Conservation (phyloP, 2,797 vertebrate genomes). For the Chanos chanos region DNA sequence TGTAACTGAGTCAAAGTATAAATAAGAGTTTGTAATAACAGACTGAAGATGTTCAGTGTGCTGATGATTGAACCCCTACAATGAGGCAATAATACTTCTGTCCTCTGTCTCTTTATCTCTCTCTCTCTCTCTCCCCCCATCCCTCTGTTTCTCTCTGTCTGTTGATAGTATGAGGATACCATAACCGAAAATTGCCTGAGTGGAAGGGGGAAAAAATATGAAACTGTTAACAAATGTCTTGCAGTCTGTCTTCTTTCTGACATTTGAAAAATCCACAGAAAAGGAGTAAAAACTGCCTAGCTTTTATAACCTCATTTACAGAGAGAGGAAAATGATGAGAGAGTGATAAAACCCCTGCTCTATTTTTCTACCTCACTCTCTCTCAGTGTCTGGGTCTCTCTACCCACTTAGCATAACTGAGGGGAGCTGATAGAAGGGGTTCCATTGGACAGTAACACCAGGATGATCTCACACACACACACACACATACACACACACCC, state of each 20-base stretch:
- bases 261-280: conserved; percentile 30
- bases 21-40: conserved; percentile 60
- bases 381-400: conserved; percentile 12
- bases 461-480: background rate
- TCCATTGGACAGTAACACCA: background rate
- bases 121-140: conserved; percentile 23
- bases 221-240: conserved; percentile 49
- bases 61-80: conserved; percentile 42
- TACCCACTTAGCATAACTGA: background rate
- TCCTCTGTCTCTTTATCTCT: conserved; percentile 24
- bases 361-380: background rate
- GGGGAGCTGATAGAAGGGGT: too few species aligned
- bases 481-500: background rate
- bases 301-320: conserved; percentile 17
- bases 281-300: conserved; percentile 4
- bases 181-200: conserved; percentile 28
- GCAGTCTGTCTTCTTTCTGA: conserved; percentile 37
- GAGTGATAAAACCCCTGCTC: background rate
- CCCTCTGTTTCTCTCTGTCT: conserved; percentile 24
- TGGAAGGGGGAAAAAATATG: conserved; percentile 31
- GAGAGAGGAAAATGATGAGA: conserved; percentile 18
- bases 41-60: conserved; percentile 50
- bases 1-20: conserved; percentile 62
- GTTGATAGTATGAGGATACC: conserved; percentile 50
- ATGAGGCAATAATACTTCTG: conserved; percentile 40